Evolutionary conservation across 30 jellyfish, hydroid and myxozoan species (phyloP).

Genomic region (Pelagia noctiluca): DNA sequence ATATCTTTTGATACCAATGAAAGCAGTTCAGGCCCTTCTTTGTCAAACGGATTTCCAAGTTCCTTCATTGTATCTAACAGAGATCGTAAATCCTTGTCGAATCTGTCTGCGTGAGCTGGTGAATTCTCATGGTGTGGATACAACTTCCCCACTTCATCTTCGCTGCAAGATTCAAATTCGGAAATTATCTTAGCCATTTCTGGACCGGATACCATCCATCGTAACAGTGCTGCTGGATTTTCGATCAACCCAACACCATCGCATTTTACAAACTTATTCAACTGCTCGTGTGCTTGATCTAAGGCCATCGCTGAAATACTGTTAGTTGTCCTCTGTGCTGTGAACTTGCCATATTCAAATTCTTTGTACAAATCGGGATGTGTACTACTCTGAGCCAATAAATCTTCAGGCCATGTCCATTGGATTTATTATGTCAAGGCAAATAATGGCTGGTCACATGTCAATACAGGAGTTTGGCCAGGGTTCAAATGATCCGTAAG

Average conservation of each 20-base stretch:
- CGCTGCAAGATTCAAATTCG: conserved; percentile 42
- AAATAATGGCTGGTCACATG: conserved; percentile 65
- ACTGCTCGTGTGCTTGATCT: conserved; percentile 52
- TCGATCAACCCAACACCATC: conserved; percentile 51
- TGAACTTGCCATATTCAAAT: conserved; percentile 36
- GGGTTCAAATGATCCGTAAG: conserved; percentile 38
- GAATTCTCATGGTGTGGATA: conserved; percentile 47
- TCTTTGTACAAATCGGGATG: conserved; percentile 29
- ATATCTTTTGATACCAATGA: conserved; percentile 20
- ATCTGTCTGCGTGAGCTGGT: conserved; percentile 12
- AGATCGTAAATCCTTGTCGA: conserved; percentile 9
- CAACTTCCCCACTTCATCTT: neutral
- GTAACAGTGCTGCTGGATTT: conserved; percentile 35
- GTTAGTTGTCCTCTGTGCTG: conserved; percentile 17
- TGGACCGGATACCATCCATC: conserved; percentile 56
- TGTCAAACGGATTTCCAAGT: conserved; percentile 40
- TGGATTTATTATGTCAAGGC: conserved; percentile 63
- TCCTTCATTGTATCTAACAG: conserved; percentile 8
- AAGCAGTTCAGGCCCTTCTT: conserved; percentile 30
- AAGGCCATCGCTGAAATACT: conserved; percentile 45
- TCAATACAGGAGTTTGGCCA: conserved; percentile 46
- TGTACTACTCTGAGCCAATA: neutral
- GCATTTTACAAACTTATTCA: conserved; percentile 3
- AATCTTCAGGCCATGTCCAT: conserved; percentile 52
- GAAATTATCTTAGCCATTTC: conserved; percentile 31